phyloP scores from a whole-genome alignment of 2,113 vertebrate species.

The Nestor notabilis region DNA sequence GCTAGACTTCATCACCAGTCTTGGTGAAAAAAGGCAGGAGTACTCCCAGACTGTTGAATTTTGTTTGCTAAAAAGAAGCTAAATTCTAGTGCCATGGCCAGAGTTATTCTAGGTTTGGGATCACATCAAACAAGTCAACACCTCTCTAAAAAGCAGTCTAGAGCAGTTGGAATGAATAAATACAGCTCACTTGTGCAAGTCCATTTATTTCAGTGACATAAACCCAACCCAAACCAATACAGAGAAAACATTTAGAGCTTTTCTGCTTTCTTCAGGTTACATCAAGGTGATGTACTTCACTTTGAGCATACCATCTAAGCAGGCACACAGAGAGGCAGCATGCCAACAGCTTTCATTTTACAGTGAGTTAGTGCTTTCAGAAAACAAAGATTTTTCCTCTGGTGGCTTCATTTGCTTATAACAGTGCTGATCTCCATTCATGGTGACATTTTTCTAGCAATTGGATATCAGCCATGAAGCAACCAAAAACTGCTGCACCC shows the following conservation, averaged over 20 bases:
- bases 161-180: background rate
- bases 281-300: background rate
- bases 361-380: background rate
- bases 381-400: background rate
- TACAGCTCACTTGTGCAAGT: background rate
- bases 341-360: background rate
- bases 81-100: background rate
- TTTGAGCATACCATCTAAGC: background rate
- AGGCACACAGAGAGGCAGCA: background rate
- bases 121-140: background rate
- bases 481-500: background rate
- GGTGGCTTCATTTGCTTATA: background rate
- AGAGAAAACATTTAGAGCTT: background rate
- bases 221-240: background rate
- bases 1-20: background rate
- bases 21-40: background rate
- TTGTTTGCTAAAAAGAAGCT: background rate
- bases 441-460: background rate
- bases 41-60: background rate
- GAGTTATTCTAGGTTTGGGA: background rate
- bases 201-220: background rate
- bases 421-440: background rate
- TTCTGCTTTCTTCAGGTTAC: background rate
- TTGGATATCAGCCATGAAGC: accelerated
- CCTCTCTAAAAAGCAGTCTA: background rate